Evolutionary conservation across 2,888 invertebrate genomes (phyloP), one percentile per base, ranked within the genome.

Genomic region (Cantharis nigra): DNA sequence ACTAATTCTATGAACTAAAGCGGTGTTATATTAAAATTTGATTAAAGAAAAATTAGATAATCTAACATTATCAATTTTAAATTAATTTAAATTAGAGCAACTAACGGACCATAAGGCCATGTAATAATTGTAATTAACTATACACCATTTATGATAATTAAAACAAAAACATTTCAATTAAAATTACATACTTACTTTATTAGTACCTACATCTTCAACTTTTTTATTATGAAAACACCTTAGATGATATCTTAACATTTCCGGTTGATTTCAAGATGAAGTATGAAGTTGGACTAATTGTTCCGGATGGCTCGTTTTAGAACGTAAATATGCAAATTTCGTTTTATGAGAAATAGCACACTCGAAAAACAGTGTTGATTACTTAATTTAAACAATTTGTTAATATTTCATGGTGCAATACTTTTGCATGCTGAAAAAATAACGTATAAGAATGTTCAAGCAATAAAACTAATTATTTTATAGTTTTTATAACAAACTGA

Each of bases 251-350:
- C 76, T 74, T 49, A 69, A 18, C 63, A 67, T 75, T 79, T 79
- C 79, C 79, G 79, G 77, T 77, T 20, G 72, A 73, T 75, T 75
- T 80, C 81, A 85, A 49, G 49, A 49, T n/a, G 49, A 49, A 49
- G 83, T 82, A 84, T 84, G 83, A 83, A 77, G 81, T 77, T 76
- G 71, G 74, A 80, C 81, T 75, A 62, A 18, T 62, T 63, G 78
- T 83, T 81, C 84, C 81, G 85, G 82, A 83, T 82, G 83, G 84
- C 79, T 84, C 80, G 81, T 82, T 85, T 85, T 83, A 84, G 84
- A 85, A 81, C 83, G 83, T 84, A 67, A 67, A 67, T 67, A 85
- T 85, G 85, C 83, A 84, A 84, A 85, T 82, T 78, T 73, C 73
- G 69, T 67, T 67, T 62, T 79, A 80, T 80, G 79, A 80, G 80